Conservation (phyloP, 2,797 vertebrate genomes). For the Sebastes steindachneri region DNA sequence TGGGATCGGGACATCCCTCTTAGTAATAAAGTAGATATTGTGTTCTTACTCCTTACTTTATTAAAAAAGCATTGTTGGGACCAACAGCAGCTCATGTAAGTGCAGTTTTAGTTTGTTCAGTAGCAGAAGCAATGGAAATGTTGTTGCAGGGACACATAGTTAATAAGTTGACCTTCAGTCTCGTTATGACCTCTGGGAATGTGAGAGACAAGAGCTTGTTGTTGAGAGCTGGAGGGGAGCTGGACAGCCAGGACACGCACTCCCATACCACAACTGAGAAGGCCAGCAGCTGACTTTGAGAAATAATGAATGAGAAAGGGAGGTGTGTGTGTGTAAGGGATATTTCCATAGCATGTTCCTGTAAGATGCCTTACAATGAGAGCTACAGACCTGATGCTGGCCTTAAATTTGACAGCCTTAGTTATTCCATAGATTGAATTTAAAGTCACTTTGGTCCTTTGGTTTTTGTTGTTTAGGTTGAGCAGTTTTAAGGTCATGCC, state of each 20-base stretch:
- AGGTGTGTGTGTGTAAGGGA: background rate
- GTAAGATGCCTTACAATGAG: constrained; percentile 21
- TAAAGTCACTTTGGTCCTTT: background rate
- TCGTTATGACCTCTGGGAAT: constrained; percentile 50
- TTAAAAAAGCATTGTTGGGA: constrained; percentile 1
- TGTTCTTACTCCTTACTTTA: constrained; percentile 5
- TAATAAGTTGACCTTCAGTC: constrained; percentile 50
- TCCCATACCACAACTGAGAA: constrained; percentile 27
- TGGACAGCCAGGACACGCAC: background rate
- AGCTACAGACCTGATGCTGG: background rate
- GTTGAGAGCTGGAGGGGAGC: constrained; percentile 27
- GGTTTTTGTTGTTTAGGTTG: background rate
- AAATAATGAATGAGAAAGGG: constrained; percentile 24
- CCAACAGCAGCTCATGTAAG: background rate
- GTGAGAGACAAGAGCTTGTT: constrained; percentile 58
- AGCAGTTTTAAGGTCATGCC: background rate
- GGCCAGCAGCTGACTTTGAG: constrained; percentile 55
- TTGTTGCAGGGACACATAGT: constrained; percentile 27
- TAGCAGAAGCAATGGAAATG: constrained; percentile 4
- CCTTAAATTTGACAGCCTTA: background rate
- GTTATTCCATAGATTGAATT: background rate
- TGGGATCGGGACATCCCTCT: background rate
- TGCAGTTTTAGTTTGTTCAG: background rate
- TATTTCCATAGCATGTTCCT: constrained; percentile 24
- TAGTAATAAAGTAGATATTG: constrained; percentile 37